Conservation (phyloP, 1,140 invertebrate genomes). For the Atta texana region DNA sequence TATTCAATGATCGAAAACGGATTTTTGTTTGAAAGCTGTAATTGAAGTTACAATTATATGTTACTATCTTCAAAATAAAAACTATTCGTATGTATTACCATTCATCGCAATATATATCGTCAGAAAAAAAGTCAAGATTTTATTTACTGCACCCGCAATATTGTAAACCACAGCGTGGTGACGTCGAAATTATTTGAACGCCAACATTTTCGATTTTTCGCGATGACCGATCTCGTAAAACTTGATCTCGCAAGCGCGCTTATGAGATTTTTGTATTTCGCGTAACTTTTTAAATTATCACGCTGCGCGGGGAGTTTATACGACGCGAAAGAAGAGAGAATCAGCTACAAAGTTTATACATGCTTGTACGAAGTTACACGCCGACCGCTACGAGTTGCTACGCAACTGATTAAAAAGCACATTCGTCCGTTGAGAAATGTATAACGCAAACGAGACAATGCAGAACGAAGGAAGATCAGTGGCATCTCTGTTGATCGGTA, state of each 20-base stretch:
- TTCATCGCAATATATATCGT: background rate
- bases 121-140: background rate
- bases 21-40: background rate
- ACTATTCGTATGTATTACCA: background rate
- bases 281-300: slow-evolving; percentile 40
- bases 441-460: slow-evolving; percentile 15
- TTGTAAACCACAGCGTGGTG: background rate
- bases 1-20: background rate
- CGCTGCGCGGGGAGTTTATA: background rate
- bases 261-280: slow-evolving; percentile 6
- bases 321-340: background rate
- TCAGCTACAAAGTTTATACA: background rate
- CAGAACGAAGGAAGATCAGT: slow-evolving; percentile 25
- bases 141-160: background rate
- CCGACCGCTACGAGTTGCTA: background rate
- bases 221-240: background rate
- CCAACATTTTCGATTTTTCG: background rate
- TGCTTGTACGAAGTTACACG: slow-evolving; percentile 5
- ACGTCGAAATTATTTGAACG: background rate
- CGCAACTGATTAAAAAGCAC: slow-evolving; percentile 33
- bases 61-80: background rate
- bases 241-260: background rate
- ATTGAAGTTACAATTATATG: background rate
- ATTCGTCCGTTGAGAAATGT: background rate
- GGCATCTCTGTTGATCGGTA: slow-evolving; percentile 2